These are phyloP conservation scores for Globodera ellingtonae DNA, from an alignment of 1,140 invertebrate species.

Conservation along the genomic window DNA sequence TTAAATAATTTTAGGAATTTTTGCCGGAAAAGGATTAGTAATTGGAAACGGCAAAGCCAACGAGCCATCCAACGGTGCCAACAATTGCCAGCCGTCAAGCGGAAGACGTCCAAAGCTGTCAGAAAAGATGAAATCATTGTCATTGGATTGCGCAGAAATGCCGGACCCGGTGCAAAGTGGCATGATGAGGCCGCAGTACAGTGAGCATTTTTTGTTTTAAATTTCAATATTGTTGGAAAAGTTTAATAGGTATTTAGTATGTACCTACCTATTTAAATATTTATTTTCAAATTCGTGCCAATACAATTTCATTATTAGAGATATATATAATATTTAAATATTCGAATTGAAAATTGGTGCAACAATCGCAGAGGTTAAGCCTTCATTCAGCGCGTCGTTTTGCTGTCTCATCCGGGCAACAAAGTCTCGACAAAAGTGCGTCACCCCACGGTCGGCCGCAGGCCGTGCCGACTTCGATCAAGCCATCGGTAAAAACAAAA, in stretches of 20 bases:
- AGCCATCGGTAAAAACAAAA: not conserved
- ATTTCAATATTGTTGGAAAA: conserved; percentile 1
- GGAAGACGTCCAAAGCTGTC: conserved; percentile 59
- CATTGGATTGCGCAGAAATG: conserved; percentile 64
- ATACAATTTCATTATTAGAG: not conserved
- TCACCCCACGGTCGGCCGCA: conserved; percentile 32
- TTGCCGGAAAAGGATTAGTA: not conserved
- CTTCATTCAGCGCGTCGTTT: conserved; percentile 46
- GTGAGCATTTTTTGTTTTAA: not conserved
- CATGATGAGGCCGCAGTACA: conserved; percentile 30
- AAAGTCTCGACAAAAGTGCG: conserved; percentile 47
- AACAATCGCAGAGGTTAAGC: conserved; percentile 41
- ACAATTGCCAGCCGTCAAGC: conserved; percentile 5
- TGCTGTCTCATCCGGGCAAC: conserved; percentile 36
- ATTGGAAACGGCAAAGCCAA: not conserved
- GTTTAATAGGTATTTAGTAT: not conserved
- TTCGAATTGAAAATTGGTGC: too few species aligned
- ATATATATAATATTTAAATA: not conserved
- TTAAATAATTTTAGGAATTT: conserved; percentile 17
- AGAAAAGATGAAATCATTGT: conserved; percentile 65
- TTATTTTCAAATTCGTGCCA: too few species aligned
- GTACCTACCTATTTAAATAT: too few species aligned
- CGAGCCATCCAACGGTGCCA: conserved; percentile 1
- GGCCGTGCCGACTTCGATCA: not conserved
- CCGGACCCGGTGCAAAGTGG: conserved; percentile 55